Evolutionary conservation across 2,113 vertebrate species (phyloP), one percentile per base, ranked within the genome.

Genomic region (Tachycineta bicolor): DNA sequence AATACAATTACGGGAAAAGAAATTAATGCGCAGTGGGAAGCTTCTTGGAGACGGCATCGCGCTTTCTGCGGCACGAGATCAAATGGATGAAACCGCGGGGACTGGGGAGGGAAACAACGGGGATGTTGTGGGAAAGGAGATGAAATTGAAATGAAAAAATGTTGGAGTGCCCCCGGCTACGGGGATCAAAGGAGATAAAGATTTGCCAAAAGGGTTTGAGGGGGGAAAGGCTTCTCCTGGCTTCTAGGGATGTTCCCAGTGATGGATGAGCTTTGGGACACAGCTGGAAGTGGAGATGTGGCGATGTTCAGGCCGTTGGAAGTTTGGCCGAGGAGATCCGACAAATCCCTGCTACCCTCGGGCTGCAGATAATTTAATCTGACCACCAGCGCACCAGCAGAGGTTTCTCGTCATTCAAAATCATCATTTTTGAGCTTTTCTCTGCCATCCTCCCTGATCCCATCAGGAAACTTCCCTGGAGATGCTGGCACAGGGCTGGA

Each of bases 1-100:
- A 97, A 96, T 94, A 89, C 55, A 97, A 95, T 96, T 94, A 95
- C 68, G 70, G 46, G 91, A 44, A 79, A 73, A 91, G 59, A 47
- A 95, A 97, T 96, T 95, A 94, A 91, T 84, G 89, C 83, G n/a
- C 74, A 83, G 88, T 52, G 68, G 80, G 93, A 34, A 58, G 85
- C 60, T 93, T 77, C 85, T 92, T 69, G 82, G 90, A 74, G 90
- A 94, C 64, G 74, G 87, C 83, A 44, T 71, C 46, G 67, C 75
- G 34, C 93, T 70, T 83, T 83, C 83, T 33, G 75, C 56, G 16
- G 63, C 79, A 49, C 81, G 78, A 80, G 90, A 87, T 62, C 4
- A 28, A 92, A 75, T 39, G 89, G 81, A 70, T 29, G 92, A 58
- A 89, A 67, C 56, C 12, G 3, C 7, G 93, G 60, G 62, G 74